A percentile compares a stretch with the other conserved stretches of the same genome.
phyloP scores from a whole-genome alignment of 2,113 vertebrate genomes.

The Lanius collurio region DNA sequence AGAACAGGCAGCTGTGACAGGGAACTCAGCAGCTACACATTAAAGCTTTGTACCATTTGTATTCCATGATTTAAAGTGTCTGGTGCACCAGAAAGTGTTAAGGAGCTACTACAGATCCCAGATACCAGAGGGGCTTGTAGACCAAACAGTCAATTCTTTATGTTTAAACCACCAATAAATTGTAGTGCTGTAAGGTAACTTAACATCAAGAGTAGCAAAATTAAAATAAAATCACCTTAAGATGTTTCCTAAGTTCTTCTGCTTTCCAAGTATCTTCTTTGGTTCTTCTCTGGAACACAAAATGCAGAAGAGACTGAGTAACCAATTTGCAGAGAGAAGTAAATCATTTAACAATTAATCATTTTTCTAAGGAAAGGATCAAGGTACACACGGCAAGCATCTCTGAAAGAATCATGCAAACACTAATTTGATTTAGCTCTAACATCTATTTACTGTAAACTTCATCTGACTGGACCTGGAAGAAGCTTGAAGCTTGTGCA shows the following conservation, averaged over 20 bases:
- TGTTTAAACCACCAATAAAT: background rate
- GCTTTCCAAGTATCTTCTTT: constrained; percentile 95
- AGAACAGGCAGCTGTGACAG: background rate
- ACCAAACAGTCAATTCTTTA: background rate
- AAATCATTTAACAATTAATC: background rate
- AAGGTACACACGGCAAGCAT: background rate
- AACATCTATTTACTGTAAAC: background rate
- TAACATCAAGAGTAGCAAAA: background rate
- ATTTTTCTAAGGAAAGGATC: background rate
- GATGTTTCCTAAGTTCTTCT: constrained; percentile 85
- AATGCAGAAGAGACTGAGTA: background rate
- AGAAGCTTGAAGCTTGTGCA: background rate
- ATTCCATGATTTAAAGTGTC: background rate
- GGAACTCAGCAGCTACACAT: background rate
- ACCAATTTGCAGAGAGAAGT: background rate
- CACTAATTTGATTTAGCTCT: background rate
- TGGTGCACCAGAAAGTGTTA: background rate
- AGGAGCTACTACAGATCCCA: background rate
- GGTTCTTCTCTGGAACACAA: constrained; percentile 78
- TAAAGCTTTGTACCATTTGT: background rate
- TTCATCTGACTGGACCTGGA: background rate
- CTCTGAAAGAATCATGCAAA: background rate
- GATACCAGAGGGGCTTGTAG: background rate
- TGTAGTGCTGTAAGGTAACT: background rate
- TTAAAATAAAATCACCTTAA: constrained; percentile 74